Conservation (phyloP, 2,797 vertebrate species). For the Pangasius krempfi region DNA sequence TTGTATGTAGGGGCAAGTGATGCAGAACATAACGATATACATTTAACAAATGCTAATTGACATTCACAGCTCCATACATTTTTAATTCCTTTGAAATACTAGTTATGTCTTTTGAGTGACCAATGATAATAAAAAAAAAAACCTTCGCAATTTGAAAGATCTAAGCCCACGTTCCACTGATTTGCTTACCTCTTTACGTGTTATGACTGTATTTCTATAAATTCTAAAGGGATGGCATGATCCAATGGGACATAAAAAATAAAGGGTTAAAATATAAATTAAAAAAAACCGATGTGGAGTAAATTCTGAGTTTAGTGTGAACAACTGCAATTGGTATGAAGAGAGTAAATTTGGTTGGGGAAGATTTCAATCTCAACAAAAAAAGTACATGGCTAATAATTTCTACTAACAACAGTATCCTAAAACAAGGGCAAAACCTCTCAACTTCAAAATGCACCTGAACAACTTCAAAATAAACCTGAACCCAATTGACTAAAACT, state of each 20-base stretch:
- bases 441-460: not conserved
- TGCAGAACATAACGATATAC: not conserved
- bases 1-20: not conserved
- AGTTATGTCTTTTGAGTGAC: not conserved
- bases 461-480: not conserved
- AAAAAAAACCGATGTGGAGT: no score
- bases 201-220: not conserved
- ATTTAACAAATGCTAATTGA: not conserved
- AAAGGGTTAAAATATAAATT: not conserved
- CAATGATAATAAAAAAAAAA: not conserved
- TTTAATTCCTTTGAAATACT: not conserved
- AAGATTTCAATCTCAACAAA: not conserved
- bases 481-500: slow-evolving; percentile 54
- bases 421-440: not conserved
- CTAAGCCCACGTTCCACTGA: not conserved
- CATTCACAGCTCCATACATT: not conserved
- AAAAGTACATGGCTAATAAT: not conserved
- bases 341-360: not conserved
- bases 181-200: not conserved
- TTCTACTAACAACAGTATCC: not conserved
- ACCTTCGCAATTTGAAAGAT: not conserved
- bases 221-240: not conserved
- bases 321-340: not conserved
- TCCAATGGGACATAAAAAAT: not conserved
- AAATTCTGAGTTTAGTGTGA: not conserved